phyloP scores from a whole-genome alignment of 2,113 vertebrate species.

The Semicossyphus pulcher region DNA sequence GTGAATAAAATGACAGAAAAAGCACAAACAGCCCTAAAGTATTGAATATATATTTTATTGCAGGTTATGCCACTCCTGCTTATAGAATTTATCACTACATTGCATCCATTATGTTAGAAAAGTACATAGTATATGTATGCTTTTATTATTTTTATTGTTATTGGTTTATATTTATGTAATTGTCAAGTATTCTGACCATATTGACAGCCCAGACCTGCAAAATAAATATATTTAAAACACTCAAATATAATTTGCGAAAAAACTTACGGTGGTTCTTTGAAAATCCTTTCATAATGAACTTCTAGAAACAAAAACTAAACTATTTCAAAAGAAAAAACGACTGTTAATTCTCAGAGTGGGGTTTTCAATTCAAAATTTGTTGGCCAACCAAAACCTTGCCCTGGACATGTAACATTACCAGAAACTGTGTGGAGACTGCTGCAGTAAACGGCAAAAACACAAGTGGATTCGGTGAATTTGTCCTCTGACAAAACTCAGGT shows the following conservation, averaged over 20 bases:
- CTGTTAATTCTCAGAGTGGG: slow-evolving; percentile 46
- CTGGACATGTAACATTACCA: not conserved
- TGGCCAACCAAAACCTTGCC: slow-evolving; percentile 73
- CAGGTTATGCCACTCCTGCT: not conserved
- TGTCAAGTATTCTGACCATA: not conserved
- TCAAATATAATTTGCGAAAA: not conserved
- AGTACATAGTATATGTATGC: not conserved
- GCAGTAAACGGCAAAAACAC: not conserved
- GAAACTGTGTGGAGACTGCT: not conserved
- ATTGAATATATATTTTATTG: not conserved
- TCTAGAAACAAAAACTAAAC: slow-evolving; percentile 33
- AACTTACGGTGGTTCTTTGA: not conserved
- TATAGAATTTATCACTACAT: not conserved
- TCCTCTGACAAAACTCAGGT: not conserved
- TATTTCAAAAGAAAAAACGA: slow-evolving; percentile 48
- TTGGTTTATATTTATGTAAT: not conserved
- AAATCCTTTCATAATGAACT: not conserved
- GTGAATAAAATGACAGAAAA: not conserved
- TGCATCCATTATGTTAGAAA: not conserved
- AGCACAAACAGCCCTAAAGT: not conserved
- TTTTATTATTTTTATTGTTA: not conserved
- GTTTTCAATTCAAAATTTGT: slow-evolving; percentile 70
- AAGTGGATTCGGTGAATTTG: no score
- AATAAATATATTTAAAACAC: not conserved
- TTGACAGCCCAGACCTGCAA: not conserved